These are phyloP conservation scores for Lateolabrax maculatus DNA, from an alignment of 2,797 vertebrate species.

Conservation along the genomic window DNA sequence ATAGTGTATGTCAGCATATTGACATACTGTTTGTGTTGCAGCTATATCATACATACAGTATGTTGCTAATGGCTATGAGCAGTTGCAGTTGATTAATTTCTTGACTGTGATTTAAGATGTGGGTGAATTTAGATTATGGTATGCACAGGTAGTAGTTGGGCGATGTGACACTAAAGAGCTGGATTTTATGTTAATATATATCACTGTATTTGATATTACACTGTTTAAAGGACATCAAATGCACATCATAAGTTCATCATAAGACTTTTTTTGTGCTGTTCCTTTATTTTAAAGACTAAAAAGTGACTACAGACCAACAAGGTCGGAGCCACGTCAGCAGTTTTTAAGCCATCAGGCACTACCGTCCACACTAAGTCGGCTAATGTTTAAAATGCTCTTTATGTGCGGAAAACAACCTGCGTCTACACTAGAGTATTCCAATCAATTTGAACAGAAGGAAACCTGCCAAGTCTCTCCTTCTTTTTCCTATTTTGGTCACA, in stretches of 20 bases:
- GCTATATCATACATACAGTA: conserved; percentile 10
- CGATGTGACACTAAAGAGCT: neutral
- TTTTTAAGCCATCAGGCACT: neutral
- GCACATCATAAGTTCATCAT: neutral
- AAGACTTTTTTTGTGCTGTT: neutral
- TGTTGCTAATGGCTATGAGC: conserved; percentile 4
- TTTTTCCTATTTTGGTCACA: no score
- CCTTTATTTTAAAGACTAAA: neutral
- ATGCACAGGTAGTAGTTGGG: neutral
- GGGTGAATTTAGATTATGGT: neutral
- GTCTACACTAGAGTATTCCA: neutral
- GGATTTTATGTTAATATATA: conserved; percentile 1
- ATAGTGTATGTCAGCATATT: neutral
- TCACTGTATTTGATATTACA: neutral
- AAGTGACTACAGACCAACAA: neutral
- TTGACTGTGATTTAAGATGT: neutral
- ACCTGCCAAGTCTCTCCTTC: no score
- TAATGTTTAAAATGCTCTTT: neutral
- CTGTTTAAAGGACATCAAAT: conserved; percentile 4
- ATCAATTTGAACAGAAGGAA: no score
- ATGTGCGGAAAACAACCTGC: neutral
- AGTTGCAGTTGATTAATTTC: neutral
- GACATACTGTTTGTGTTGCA: neutral
- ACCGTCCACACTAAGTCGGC: neutral
- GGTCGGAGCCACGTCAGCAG: neutral